These are phyloP conservation scores for Tricholaema leucomelas DNA, from an alignment of 2,113 vertebrate species.

Conservation along the genomic window DNA sequence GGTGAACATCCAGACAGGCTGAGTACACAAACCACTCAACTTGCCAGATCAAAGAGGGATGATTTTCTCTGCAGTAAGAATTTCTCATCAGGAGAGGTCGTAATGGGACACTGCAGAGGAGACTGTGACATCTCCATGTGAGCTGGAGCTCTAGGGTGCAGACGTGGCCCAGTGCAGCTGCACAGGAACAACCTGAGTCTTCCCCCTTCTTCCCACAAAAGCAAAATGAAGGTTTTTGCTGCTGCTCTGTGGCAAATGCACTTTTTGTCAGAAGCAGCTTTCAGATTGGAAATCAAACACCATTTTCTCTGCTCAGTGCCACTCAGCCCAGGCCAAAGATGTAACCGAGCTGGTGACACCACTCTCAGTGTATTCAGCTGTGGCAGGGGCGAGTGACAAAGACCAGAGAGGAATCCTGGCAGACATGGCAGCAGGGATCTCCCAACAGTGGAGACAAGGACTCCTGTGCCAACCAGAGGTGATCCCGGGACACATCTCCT, in stretches of 20 bases:
- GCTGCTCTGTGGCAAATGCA: not conserved
- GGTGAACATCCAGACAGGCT: not conserved
- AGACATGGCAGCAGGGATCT: no score
- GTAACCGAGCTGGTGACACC: no score
- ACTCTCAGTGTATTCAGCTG: not conserved
- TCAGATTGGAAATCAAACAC: not conserved
- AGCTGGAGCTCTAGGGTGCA: not conserved
- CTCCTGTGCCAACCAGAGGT: not conserved
- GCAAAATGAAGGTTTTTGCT: not conserved
- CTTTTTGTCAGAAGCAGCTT: not conserved
- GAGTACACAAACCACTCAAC: no score
- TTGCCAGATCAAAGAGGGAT: not conserved
- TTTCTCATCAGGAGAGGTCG: not conserved
- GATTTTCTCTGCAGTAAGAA: not conserved
- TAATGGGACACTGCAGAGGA: not conserved
- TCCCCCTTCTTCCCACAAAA: not conserved
- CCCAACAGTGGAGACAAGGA: not conserved
- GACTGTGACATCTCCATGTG: rapidly evolving
- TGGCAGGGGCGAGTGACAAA: no score
- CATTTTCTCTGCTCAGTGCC: rapidly evolving
- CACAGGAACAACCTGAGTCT: not conserved
- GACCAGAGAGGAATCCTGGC: not conserved
- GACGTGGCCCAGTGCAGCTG: not conserved
- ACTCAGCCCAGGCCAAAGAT: not conserved
- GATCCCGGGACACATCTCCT: not conserved